Evolutionary conservation across 2,797 vertebrate species (phyloP), one percentile per base, ranked within the genome.

Genomic region (Sparus aurata): DNA sequence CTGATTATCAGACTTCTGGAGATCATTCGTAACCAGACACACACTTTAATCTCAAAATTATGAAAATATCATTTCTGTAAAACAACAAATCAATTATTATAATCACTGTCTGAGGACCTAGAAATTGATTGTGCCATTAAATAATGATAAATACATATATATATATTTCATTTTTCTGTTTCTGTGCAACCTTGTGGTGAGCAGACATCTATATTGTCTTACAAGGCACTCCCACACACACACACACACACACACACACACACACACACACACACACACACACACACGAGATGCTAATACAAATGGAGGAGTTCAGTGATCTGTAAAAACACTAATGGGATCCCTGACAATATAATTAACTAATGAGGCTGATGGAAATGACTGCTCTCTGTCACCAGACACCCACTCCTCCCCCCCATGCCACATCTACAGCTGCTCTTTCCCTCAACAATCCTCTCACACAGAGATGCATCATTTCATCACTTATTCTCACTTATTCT

Each of bases 291-390:
- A 89, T 74, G 78, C 43, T 88, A 81, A 87, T 87, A 83, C 76
- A 89, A 87, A 85, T 66, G 68, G 80, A 90, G 85, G 53, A 86
- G 84, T 84, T 90, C 86, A 90, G 81, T 88, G 88, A 90, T 86
- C 61, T 89, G 82, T 84, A 75, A 89, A 89, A 89, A 63, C 83
- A 69, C 83, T 92, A 92, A 93, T 92, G 90, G 83, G 90, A 92
- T 91, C 79, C 53, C 84, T 83, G 87, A 92, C 89, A 86, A 90
- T 87, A 86, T 91, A 89, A 92, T 93, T 88, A 89, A 88, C 83
- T 87, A 81, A 88, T 65, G 86, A 85, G 78, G 80, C 77, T 88
- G 90, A 94, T 87, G 87, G 79, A 87, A 71, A 64, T 62, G 84
- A 88, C 84, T 78, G 85, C 72, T 66, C 64, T 77, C 75, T 74